Base-by-base conservation (phyloP, 2,797 vertebrate species). In the Vipera latastei region DNA sequence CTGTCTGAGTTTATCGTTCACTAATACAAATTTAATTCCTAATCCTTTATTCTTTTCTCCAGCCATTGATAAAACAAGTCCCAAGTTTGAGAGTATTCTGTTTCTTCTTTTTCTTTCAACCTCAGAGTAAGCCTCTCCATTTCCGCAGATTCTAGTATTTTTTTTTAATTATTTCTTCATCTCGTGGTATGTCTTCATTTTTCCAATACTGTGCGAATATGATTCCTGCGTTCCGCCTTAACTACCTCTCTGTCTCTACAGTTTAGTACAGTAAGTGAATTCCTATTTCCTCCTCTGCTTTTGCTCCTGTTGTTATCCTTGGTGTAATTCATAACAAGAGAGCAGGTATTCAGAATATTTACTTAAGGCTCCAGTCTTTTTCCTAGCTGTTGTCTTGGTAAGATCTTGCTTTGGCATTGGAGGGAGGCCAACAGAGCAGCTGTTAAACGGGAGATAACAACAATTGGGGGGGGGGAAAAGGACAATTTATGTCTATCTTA, bases 271-370 rank as follows among this genome's bases (percentile, higher is more conserved):
- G 53, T 12, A 18, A 86, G 78, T 11, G 44, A 38, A 78, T 90
- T 88, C 61, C 61, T 90, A 6, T 13, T 56, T 83, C 56, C 55
- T 51, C 9, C 22, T 2, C 32, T 4, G 32, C 12, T 16, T 63
- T n/a, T n/a, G 6, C 9, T 22, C 28, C 57, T 22, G 20, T 88
- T 93, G 85, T 93, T 88, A 60, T 90, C 92, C 73, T 93, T 73
- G 73, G 44, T n/a, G 73, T 87, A 60, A 93, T 26, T 88, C n/a
- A 86, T 88, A 48, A n/a, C 85, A 90, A 59, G 83, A 59, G 61
- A 14, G n/a, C 78, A 92, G 63, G 91, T 56, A 92, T 92, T 92
- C 56, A 56, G 91, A 48, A 55, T 90, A 63, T 93, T 93, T 92
- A 78, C 61, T 73, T 61, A 55, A 92, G 16, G 51, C 48, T 88